Conservation (phyloP, 2,888 invertebrate species). For the Heliconius ismenius region DNA sequence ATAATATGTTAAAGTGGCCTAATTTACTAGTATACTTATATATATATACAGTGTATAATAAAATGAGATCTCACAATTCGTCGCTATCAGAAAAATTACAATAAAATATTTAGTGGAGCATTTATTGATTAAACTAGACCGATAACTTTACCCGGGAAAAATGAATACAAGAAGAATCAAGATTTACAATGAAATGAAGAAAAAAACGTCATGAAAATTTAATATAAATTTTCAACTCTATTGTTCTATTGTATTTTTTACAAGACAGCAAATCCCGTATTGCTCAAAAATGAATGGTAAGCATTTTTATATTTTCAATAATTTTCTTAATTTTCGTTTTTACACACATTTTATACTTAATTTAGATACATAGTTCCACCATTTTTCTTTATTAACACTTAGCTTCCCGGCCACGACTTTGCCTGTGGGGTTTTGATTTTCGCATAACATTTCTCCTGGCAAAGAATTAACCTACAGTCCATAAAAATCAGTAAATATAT, state of each 20-base stretch:
- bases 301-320: constrained; percentile 46
- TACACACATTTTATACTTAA: background rate
- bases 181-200: constrained; percentile 31
- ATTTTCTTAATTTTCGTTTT: background rate
- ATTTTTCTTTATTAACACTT: background rate
- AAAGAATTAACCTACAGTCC: too few relatives aligned
- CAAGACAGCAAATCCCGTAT: background rate
- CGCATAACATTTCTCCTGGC: too few relatives aligned
- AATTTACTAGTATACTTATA: constrained; percentile 10
- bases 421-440: too few relatives aligned
- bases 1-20: constrained; percentile 30
- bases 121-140: constrained; percentile 32
- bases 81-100: constrained; percentile 1
- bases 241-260: constrained; percentile 27
- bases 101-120: constrained; percentile 24
- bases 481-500: too few relatives aligned
- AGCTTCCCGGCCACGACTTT: background rate
- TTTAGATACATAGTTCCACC: background rate
- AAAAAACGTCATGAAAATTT: constrained; percentile 61
- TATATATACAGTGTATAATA: constrained; percentile 25
- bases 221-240: constrained; percentile 57
- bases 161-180: constrained; percentile 32
- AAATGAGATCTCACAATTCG: constrained; percentile 38
- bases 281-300: constrained; percentile 66
- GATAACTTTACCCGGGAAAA: constrained; percentile 34